Conservation (phyloP, 2,888 invertebrate genomes). For the Lepetodrilus schrolli region DNA sequence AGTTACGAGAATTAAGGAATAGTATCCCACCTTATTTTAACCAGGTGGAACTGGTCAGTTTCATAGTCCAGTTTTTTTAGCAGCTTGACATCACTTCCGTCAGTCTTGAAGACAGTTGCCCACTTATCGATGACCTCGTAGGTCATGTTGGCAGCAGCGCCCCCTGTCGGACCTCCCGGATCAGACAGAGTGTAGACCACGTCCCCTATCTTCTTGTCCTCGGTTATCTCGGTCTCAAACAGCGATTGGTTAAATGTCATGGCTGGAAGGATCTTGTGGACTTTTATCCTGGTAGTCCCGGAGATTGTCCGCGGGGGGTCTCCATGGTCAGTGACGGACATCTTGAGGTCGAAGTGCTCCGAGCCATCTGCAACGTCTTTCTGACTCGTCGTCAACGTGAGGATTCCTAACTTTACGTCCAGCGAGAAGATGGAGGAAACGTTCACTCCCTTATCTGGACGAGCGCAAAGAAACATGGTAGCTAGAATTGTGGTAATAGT, state of each 20-base stretch:
- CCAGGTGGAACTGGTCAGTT: neutral
- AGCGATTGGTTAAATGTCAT: neutral
- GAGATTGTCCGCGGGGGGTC: neutral
- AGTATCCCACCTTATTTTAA: neutral
- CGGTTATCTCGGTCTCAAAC: neutral
- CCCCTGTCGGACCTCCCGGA: too few relatives aligned
- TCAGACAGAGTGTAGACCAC: neutral
- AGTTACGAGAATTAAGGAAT: too few relatives aligned
- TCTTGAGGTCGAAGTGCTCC: neutral
- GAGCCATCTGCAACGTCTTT: neutral
- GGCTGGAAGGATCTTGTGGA: neutral
- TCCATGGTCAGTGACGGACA: neutral
- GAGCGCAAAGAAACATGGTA: too few relatives aligned
- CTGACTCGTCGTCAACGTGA: neutral
- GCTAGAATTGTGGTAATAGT: too few relatives aligned
- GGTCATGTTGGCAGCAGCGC: constrained; percentile 3
- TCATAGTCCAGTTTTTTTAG: constrained; percentile 14
- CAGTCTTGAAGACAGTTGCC: neutral
- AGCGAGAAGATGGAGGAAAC: neutral
- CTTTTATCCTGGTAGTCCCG: neutral
- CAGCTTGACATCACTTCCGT: constrained; percentile 2
- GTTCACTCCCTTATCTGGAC: neutral
- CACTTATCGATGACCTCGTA: constrained; percentile 5
- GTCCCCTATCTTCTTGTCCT: neutral
- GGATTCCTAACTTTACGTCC: neutral